Evolutionary conservation across 1,140 invertebrate species (phyloP), one percentile per base, ranked within the genome.

Genomic region (Formica selysi): DNA sequence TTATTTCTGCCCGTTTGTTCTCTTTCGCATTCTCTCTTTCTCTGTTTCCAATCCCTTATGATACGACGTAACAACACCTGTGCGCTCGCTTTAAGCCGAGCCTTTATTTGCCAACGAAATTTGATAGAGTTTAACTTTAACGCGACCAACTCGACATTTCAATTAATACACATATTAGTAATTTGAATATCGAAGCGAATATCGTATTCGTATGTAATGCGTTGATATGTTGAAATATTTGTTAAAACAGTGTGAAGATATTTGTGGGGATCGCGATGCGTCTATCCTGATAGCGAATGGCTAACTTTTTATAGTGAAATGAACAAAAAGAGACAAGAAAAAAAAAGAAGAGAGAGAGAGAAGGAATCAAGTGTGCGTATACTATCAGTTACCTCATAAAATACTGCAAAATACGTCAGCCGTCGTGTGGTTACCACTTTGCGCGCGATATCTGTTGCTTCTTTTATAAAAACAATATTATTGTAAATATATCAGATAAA

Each of bases 321-420:
- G 62, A 26, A 54, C 62, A 68, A 79, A 79, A 13, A 48, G 41
- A 13, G 13, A 13, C 2, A 48, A 13, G 10, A 48, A 11, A 29
- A 29, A 29, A 29, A 29, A 29, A 29, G 26, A 29, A 29, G 26
- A 29, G 26, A 29, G 26, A 41, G 41, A 48, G 44, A 48, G 44
- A 48, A 10, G 11, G 11, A 13, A 48, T 7, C 62, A 36, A 38
- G 19, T 11, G 76, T 5, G 41, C 22, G 3, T 32, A 22, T 26
- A 38, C 44, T 68, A 54, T 79, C 62, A 36, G 44, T 79, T 79
- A 79, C 68, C 44, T 54, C 38, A 26, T 79, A 54, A 79, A 79
- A 54, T 36, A 54, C 16, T 38, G 62, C 32, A 76, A 76, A 68
- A 68, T 44, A 79, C 13, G 36, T 32, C 11, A n/a, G 19, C 3